These are phyloP conservation scores for Caenorhabditis inopinata DNA, from an alignment of 1,140 invertebrate genomes.

Conservation along the genomic window DNA sequence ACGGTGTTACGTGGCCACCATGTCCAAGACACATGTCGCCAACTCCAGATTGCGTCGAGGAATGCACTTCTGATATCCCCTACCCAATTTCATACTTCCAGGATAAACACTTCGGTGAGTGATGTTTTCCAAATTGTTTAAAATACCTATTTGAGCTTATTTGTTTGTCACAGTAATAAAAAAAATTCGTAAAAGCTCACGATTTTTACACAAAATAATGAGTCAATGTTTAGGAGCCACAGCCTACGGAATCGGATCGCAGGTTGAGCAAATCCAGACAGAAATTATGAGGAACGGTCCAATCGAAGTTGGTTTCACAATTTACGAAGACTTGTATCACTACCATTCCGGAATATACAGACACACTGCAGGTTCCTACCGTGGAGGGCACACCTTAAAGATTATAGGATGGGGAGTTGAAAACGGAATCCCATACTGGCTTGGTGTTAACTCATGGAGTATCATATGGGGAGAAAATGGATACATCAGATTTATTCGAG, in stretches of 20 bases:
- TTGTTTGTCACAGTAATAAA: background rate
- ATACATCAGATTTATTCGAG: background rate
- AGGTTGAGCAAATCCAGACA: slow-evolving; percentile 76
- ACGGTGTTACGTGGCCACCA: slow-evolving; percentile 69
- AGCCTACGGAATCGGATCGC: too few species aligned
- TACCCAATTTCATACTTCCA: slow-evolving; percentile 71
- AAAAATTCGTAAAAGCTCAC: too few species aligned
- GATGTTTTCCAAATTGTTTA: too few species aligned
- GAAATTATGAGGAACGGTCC: slow-evolving; percentile 86
- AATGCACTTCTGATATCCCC: slow-evolving; percentile 68
- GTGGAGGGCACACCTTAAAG: slow-evolving; percentile 85
- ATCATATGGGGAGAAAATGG: slow-evolving; percentile 69
- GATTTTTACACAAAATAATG: too few species aligned
- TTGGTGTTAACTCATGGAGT: slow-evolving; percentile 77
- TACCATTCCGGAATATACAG: slow-evolving; percentile 86
- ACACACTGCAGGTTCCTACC: slow-evolving; percentile 74
- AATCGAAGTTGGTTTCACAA: slow-evolving; percentile 84
- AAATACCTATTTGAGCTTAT: too few species aligned
- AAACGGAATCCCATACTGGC: slow-evolving; percentile 79
- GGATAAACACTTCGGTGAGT: slow-evolving; percentile 77
- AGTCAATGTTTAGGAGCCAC: too few species aligned
- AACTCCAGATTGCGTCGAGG: slow-evolving; percentile 74
- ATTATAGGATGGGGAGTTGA: slow-evolving; percentile 86
- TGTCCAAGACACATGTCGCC: slow-evolving; percentile 81
- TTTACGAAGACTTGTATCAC: slow-evolving; percentile 81